A percentile compares a stretch with the other conserved stretches of the same genome.
Evolutionary conservation across 1,140 invertebrate genomes (phyloP).

Genomic region (Tetramorium parvispinum): DNA sequence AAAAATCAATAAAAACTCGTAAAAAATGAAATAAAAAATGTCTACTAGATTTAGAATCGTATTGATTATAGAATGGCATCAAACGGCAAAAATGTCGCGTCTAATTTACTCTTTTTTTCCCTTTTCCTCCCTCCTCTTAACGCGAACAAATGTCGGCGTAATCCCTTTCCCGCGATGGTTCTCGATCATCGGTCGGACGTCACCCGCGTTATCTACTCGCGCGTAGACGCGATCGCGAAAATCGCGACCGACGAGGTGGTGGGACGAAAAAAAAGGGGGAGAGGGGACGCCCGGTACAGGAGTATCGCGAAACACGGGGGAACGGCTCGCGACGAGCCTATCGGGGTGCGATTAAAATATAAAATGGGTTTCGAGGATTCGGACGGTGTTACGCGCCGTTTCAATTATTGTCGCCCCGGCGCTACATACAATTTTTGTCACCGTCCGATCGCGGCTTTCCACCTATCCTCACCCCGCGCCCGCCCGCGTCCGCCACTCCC

Average conservation of each 20-base stretch:
- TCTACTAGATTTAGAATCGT: not conserved
- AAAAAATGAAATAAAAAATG: not conserved
- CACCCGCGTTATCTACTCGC: slow-evolving; percentile 58
- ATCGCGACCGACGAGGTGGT: slow-evolving; percentile 25
- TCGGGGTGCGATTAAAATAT: slow-evolving; percentile 84
- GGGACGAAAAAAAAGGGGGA: not conserved
- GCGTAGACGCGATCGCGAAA: slow-evolving; percentile 56
- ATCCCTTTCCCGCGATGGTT: slow-evolving; percentile 49
- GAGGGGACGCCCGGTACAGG: not conserved
- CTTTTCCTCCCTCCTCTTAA: not conserved
- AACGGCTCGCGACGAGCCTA: slow-evolving; percentile 76
- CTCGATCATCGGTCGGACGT: slow-evolving; percentile 62
- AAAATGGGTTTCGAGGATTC: slow-evolving; percentile 84
- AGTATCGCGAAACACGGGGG: slow-evolving; percentile 49
- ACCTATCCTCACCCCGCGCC: slow-evolving; percentile 70
- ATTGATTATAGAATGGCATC: not conserved
- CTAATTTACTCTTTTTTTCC: not conserved
- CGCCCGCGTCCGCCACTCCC: slow-evolving; percentile 24
- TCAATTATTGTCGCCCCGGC: slow-evolving; percentile 82
- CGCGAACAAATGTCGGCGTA: slow-evolving; percentile 39
- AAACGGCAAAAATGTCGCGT: slow-evolving; percentile 21
- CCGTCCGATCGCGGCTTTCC: slow-evolving; percentile 77
- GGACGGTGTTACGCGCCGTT: slow-evolving; percentile 84
- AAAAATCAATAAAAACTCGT: not conserved
- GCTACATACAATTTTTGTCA: slow-evolving; percentile 81